Conservation (phyloP, 2,888 invertebrate species). For the Tetranychus truncatus region DNA sequence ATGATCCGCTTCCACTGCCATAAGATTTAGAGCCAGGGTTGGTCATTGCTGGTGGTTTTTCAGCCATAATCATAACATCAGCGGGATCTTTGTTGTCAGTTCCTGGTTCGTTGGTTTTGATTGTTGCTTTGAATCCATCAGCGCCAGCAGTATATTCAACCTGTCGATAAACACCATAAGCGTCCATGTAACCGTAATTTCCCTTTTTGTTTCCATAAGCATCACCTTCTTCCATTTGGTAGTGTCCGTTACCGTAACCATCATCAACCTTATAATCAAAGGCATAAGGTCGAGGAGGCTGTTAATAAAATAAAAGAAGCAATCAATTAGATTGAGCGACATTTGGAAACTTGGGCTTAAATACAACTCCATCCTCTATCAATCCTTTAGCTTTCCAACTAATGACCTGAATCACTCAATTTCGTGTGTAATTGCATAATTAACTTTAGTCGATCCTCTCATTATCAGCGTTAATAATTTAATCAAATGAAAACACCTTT, state of each 20-base stretch:
- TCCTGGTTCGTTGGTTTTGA: constrained; percentile 13
- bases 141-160: constrained; percentile 11
- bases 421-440: background rate
- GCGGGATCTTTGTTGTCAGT: constrained; percentile 3
- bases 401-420: background rate
- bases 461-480: no score
- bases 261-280: constrained; percentile 11
- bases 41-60: constrained; percentile 2
- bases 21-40: constrained; percentile 6
- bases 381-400: background rate
- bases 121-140: constrained; percentile 4
- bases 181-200: constrained; percentile 9
- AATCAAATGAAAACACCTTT: no score
- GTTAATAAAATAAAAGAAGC: background rate
- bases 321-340: background rate
- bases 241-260: constrained; percentile 10
- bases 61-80: constrained; percentile 9
- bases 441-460: background rate
- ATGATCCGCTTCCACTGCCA: constrained; percentile 2
- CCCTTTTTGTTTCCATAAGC: constrained; percentile 6
- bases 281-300: constrained; percentile 7
- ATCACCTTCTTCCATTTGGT: constrained; percentile 11
- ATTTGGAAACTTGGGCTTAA: background rate
- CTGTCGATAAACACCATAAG: constrained; percentile 9
- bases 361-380: background rate